phyloP scores from a whole-genome alignment of 2,797 vertebrate genomes.

The Tapera naevia region DNA sequence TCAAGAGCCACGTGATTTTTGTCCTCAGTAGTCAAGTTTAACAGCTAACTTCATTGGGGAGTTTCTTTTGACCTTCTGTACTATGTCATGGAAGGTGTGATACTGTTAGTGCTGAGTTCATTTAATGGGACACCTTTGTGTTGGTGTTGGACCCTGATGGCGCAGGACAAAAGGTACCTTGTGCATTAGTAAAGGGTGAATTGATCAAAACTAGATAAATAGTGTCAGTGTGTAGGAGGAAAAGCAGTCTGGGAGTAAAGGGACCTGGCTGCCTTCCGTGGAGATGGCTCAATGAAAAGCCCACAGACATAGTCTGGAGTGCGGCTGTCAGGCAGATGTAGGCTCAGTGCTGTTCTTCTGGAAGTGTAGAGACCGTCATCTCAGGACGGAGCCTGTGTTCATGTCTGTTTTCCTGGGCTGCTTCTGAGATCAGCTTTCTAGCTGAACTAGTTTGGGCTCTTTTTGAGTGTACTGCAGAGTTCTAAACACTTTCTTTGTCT shows the following conservation, averaged over 20 bases:
- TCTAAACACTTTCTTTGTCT: neutral
- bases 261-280: neutral
- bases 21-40: accelerated
- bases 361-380: neutral
- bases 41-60: neutral
- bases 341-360: neutral
- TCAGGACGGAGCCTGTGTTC: neutral
- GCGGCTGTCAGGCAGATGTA: neutral
- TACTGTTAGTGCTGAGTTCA: neutral
- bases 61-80: neutral
- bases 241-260: neutral
- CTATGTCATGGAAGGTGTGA: neutral
- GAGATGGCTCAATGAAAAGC: neutral
- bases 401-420: neutral
- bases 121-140: neutral
- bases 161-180: neutral
- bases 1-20: neutral
- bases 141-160: neutral
- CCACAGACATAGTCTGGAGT: neutral
- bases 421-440: neutral
- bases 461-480: neutral
- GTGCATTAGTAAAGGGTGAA: neutral
- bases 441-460: accelerated
- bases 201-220: neutral
- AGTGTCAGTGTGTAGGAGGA: neutral